Evolutionary conservation across 2,113 vertebrate genomes (phyloP), one percentile per base, ranked within the genome.

Genomic region (Aptenodytes forsteri): DNA sequence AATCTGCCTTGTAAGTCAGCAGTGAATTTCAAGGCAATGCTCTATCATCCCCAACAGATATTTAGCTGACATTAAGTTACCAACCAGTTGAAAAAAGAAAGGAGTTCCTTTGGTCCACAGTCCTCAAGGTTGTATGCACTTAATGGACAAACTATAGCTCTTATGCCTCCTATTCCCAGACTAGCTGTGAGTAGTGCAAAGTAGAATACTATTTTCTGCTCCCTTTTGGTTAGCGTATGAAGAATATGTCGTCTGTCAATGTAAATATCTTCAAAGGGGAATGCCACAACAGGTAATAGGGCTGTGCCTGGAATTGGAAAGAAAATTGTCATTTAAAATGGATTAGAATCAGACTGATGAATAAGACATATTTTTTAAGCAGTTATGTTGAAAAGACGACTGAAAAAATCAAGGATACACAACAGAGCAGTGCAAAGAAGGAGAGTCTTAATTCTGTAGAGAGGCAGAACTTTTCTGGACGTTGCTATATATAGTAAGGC

Each of bases 71-170:
- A 59, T 42, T 59, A 30, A 73, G 56, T 61, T 54, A 98, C 99
- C 80, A 88, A 99, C 99, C 99, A 99, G 98, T 99, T 99, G 96
- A 99, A 99, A 98, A 99, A 99, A 15, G 99, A 99, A 61, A 98
- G 92, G 62, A 98, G 97, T 91, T 99, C 98, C 94, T 98, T 98
- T 8, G 97, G 97, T 83, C 98, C 97, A 67, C 97, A 98, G 52
- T 98, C 97, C 87, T 98, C 98, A 55, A 99, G 98, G 77, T 96
- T 97, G 87, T 99, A 99, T 13, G 99, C 97, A 9, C 98, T 98
- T 72, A 99, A 72, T 6, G 99, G 99, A 73, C 99, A 99, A 26
- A 99, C 96, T 32, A 99, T 94, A 78, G 98, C 98, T 75, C 99
- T 98, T 78, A 99, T 98, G 38, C 99, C 99, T 3, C 99, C 99